Evolutionary conservation across 2,113 vertebrate genomes (phyloP), one percentile per base, ranked within the genome.

Genomic region (Rhagologus leucostigma): DNA sequence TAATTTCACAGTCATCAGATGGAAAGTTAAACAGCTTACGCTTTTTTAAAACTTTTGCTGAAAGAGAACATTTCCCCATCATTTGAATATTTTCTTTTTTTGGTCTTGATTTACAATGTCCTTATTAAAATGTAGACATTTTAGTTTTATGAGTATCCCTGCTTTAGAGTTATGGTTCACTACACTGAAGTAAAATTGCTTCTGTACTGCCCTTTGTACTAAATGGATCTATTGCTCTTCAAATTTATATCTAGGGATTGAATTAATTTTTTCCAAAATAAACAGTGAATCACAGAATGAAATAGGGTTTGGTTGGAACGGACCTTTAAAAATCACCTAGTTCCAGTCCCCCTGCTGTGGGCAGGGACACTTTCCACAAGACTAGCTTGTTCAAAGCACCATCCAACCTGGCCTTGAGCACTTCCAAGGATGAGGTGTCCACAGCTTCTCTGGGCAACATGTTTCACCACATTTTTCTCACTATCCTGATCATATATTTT

Each of bases 331-430:
- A 47, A 15, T 44, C 14, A 18, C 26, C 9, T 24, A 4, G 4
- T 73, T 65, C 27, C 4, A 50, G 26, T 49, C 14, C 3, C 7
- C 5, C 3, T 77, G 2, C 4, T 0, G 2, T 76, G 10, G 11
- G 2, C 22, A 60, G 20, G 10, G 42, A 41, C 6, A 32, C 1
- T 37, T 60, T 47, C 9, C 12, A 44, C 46, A 17, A 30, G 42
- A 8, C 1, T 22, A 37, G 3, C 16, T 47, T 65, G 6, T 70
- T 68, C 12, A 13, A 29, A 81, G 4, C 21, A 13, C 32, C 7
- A 3, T 87, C n/a, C 52, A 69, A 1, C 13, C 33, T 64, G 16
- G 1, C 9, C 39, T 68, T 37, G 49, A 60, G 30, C 7, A 3
- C 6, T 68, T 30, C 17, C 23, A 59, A 7, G 10, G 8, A 13